Evolutionary conservation across 1,140 invertebrate species (phyloP).

Genomic region (Ostrea edulis): DNA sequence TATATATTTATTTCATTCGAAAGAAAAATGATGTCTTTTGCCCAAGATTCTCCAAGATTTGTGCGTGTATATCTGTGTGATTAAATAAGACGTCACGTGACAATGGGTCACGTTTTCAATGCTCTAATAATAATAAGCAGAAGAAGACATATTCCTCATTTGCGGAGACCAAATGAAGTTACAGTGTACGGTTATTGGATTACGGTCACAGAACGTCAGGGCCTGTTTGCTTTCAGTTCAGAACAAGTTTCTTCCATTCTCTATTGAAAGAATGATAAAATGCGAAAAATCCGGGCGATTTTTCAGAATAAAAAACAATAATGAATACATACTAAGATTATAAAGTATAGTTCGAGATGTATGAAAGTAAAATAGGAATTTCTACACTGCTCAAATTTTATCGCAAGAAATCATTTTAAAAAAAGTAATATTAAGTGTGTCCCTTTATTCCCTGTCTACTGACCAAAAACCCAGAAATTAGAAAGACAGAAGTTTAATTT

Average conservation of each 20-base stretch:
- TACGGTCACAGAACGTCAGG: neutral
- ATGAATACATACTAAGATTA: neutral
- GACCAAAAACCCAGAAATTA: neutral
- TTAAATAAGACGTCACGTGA: neutral
- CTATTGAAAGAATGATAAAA: neutral
- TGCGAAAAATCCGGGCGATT: neutral
- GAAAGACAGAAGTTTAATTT: neutral
- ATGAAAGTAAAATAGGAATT: neutral
- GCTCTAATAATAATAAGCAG: constrained; percentile 1
- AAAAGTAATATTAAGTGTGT: neutral
- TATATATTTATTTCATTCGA: no score
- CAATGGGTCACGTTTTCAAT: neutral
- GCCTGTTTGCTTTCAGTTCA: constrained; percentile 6
- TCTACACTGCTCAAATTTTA: neutral
- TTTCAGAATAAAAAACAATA: neutral
- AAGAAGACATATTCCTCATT: constrained; percentile 19
- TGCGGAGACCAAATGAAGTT: constrained; percentile 24
- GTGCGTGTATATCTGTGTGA: neutral
- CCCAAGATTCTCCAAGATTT: no score
- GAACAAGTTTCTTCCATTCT: neutral
- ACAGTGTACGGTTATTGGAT: neutral
- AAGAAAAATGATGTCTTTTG: no score
- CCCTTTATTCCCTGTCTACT: neutral
- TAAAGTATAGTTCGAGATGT: neutral
- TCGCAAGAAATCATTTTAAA: neutral